These are phyloP conservation scores for Lophotis ruficrista DNA, from an alignment of 2,113 vertebrate species.

Conservation along the genomic window DNA sequence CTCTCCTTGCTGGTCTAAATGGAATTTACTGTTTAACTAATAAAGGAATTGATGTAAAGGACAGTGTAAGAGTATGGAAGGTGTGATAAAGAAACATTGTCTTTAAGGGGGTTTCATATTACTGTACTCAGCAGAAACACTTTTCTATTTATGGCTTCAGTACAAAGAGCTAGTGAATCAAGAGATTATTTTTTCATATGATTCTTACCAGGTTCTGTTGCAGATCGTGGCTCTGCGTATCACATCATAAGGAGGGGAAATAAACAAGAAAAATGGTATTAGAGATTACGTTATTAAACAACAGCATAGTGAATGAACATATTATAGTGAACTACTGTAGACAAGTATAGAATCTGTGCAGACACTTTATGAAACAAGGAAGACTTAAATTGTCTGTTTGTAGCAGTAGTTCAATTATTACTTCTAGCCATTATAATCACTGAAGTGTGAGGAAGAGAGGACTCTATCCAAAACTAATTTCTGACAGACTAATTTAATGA, in stretches of 20 bases:
- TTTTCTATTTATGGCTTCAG: constrained; percentile 47
- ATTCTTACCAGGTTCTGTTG: constrained; percentile 85
- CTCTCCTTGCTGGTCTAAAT: constrained; percentile 30
- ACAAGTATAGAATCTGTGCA: neutral
- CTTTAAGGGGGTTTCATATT: constrained; percentile 70
- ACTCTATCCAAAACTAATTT: neutral
- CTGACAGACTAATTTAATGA: neutral
- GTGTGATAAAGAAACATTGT: constrained; percentile 67
- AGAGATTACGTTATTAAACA: constrained; percentile 29
- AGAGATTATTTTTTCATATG: constrained; percentile 58
- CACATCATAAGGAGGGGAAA: constrained; percentile 44
- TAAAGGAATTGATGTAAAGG: constrained; percentile 65
- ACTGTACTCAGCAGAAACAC: constrained; percentile 64
- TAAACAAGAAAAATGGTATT: constrained; percentile 55
- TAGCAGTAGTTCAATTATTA: neutral
- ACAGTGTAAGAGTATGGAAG: constrained; percentile 9
- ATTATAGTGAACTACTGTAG: neutral
- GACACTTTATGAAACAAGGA: neutral
- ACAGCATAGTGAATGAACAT: neutral
- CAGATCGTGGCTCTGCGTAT: constrained; percentile 82
- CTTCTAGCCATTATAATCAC: neutral
- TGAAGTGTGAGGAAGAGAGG: neutral
- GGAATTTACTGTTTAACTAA: constrained; percentile 67
- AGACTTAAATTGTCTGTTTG: neutral
- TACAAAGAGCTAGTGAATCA: constrained; percentile 52